These are phyloP conservation scores for Aptenodytes patagonicus DNA, from an alignment of 2,113 vertebrate genomes.

Conservation along the genomic window DNA sequence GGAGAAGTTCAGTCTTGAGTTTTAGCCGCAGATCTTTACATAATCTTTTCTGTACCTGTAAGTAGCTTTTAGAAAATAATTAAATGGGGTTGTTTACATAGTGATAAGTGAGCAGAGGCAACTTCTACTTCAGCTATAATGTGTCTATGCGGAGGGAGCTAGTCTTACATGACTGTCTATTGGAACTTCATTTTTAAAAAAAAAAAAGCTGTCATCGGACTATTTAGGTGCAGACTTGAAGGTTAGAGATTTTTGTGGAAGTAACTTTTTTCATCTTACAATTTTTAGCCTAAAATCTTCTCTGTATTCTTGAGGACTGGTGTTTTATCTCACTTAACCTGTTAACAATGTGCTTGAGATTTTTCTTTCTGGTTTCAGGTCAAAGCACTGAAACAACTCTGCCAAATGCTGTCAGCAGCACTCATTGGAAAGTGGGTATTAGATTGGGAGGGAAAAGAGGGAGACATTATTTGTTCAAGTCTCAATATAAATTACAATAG, in stretches of 20 bases:
- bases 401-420: not conserved
- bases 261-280: not conserved
- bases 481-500: not conserved
- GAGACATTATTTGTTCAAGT: not conserved
- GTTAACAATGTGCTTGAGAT: not conserved
- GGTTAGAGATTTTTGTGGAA: not conserved
- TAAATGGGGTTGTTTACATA: not conserved
- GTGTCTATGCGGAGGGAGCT: not conserved
- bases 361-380: constrained; percentile 28
- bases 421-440: not conserved
- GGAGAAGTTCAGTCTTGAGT: not conserved
- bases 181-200: not conserved
- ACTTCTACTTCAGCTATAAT: not conserved
- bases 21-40: not conserved
- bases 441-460: not conserved
- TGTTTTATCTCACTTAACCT: not conserved
- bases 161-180: not conserved
- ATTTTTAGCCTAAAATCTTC: not conserved
- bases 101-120: not conserved
- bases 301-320: not conserved
- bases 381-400: not conserved
- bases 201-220: not conserved
- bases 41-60: not conserved
- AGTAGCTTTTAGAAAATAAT: not conserved
- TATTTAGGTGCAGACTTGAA: not conserved